A percentile compares a stretch with the other conserved stretches of the same genome.
Evolutionary conservation across 2,113 vertebrate genomes (phyloP).

Genomic region (Meriones unguiculatus): DNA sequence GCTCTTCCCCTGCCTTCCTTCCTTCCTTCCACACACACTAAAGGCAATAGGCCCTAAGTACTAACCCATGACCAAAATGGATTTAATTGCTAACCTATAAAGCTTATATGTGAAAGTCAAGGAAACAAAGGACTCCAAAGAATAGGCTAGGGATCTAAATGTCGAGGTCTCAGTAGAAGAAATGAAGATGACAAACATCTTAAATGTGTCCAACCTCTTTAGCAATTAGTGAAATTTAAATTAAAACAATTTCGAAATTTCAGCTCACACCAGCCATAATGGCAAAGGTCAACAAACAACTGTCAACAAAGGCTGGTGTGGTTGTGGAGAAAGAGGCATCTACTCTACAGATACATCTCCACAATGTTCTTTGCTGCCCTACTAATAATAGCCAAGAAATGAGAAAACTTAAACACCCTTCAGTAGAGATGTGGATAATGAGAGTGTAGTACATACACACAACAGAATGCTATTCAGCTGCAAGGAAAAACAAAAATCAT

Average conservation of each 20-base stretch:
- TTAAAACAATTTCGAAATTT: background rate
- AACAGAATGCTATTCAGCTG: background rate
- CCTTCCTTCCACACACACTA: background rate
- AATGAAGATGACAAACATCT: background rate
- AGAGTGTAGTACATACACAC: too few species aligned
- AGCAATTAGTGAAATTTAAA: background rate
- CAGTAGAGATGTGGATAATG: background rate
- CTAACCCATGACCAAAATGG: background rate
- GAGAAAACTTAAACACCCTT: background rate
- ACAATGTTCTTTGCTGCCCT: background rate
- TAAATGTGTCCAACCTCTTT: background rate
- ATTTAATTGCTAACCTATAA: background rate
- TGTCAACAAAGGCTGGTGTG: background rate
- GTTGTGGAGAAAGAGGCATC: background rate
- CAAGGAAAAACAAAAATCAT: background rate
- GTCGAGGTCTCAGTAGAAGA: background rate
- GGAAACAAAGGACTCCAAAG: background rate
- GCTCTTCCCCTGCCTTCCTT: constrained; percentile 4
- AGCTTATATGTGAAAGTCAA: background rate
- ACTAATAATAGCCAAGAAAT: background rate
- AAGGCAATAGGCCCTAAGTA: background rate
- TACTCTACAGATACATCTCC: background rate
- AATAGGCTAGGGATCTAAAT: background rate
- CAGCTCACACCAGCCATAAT: background rate
- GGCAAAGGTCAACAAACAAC: background rate